Evolutionary conservation across 2,797 vertebrate genomes (phyloP).

Genomic region (Cichlasoma orientale): DNA sequence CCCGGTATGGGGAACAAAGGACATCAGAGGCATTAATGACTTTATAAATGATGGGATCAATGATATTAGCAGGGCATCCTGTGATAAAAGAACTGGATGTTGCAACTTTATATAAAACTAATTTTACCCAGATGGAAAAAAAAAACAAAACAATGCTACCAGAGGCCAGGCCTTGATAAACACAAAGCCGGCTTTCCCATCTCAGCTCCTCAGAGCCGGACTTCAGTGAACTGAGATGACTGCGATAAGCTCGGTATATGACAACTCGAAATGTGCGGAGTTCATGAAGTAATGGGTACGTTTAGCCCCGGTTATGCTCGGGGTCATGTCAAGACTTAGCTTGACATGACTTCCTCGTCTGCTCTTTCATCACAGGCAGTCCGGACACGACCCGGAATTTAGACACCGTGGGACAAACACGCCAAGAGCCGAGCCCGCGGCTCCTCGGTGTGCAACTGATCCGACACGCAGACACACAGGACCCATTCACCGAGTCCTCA

Average conservation of each 20-base stretch:
- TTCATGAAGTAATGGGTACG: not conserved
- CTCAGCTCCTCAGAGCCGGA: not conserved
- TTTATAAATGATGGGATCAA: not conserved
- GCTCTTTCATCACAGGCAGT: constrained; percentile 15
- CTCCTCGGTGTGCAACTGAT: fast-evolving
- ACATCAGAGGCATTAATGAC: not conserved
- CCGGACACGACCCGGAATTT: not conserved
- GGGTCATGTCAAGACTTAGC: not conserved
- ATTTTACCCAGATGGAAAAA: not conserved
- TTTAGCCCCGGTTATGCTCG: not conserved
- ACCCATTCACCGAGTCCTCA: constrained; percentile 34
- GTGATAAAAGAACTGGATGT: not conserved
- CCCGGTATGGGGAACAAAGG: not conserved
- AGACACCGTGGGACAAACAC: not conserved
- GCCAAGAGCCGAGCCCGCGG: fast-evolving
- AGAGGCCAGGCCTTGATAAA: not conserved
- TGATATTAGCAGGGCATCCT: not conserved
- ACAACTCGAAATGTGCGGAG: not conserved
- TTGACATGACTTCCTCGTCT: constrained; percentile 11
- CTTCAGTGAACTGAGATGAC: not conserved
- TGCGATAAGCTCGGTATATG: not conserved
- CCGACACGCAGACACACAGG: not conserved
- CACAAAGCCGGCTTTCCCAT: not conserved
- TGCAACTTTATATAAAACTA: not conserved
- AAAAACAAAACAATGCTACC: no score